phyloP scores from a whole-genome alignment of 1,140 invertebrate genomes.

The Zophobas morio region DNA sequence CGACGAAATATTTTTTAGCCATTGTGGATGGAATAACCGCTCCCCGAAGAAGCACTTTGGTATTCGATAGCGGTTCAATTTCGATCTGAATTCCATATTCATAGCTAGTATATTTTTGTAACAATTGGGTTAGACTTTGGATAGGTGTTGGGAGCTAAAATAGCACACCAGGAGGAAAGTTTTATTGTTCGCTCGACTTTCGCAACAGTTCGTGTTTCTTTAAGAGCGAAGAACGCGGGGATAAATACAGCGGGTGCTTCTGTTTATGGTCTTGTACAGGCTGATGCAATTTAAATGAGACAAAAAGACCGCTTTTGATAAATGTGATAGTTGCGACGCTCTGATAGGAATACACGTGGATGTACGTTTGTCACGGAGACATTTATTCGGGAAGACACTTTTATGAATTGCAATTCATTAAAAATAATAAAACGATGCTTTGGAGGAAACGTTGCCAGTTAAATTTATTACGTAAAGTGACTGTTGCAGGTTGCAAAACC shows the following conservation, averaged over 20 bases:
- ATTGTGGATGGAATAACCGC: conserved; percentile 3
- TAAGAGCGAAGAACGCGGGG: not conserved
- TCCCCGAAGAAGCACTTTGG: not conserved
- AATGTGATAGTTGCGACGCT: conserved; percentile 7
- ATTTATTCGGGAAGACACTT: no score
- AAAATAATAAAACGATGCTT: no score
- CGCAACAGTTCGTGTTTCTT: conserved; percentile 15
- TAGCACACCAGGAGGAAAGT: conserved; percentile 13
- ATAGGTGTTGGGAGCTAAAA: conserved; percentile 9
- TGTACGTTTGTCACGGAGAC: no score
- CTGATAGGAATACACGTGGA: not conserved
- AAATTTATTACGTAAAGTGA: no score
- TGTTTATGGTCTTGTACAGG: conserved; percentile 35
- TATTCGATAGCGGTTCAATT: conserved; percentile 20
- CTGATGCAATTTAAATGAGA: conserved; percentile 36
- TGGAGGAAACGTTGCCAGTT: no score
- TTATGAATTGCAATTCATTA: no score
- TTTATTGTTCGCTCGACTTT: conserved; percentile 29
- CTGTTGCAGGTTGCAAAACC: no score
- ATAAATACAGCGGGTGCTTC: conserved; percentile 19
- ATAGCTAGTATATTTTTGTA: conserved; percentile 25
- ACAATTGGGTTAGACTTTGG: conserved; percentile 19
- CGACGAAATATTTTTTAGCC: not conserved
- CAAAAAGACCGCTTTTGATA: conserved; percentile 21
- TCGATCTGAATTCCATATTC: conserved; percentile 35